Evolutionary conservation across 23 tunicate genomes (phyloP), one percentile per base, ranked within the genome.

Genomic region (Phallusia fumigata): DNA sequence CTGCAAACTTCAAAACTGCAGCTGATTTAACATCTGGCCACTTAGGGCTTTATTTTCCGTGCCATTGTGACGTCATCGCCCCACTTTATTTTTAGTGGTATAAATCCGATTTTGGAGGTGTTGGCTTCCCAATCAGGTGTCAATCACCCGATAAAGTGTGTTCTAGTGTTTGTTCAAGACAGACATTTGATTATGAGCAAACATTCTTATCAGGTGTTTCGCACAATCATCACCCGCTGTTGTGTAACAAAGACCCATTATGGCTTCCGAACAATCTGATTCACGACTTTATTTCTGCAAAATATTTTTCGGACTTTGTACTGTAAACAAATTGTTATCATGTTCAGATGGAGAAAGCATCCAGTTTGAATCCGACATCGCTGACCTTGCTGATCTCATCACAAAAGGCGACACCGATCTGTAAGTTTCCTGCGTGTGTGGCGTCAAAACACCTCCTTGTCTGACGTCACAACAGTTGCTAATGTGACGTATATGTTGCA

Each of bases 381-480:
- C 83, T 31, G 89, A 88, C 58, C 75, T 89, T 28, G 93, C 87
- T 51, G 93, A 89, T n/a, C 74, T 89, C 3, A 89, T 89, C 28
- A 45, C 93, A 53, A 89, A 80, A 80, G 80, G 78, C 35, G 93
- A 89, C 2, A 75, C 33, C 79, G 93, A 89, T 6, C 32, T 89
- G 93, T 89, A 80, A 89, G 93, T 83, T n/a, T n/a, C n/a, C n/a
- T n/a, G n/a, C n/a, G 10, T 33, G 24, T 31, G 40, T 33, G 35
- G 13, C 16, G n/a, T 30, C 78, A 19, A 5, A n/a, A n/a, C n/a
- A n/a, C n/a, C n/a, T n/a, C n/a, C n/a, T n/a, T n/a, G n/a, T 35
- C 2, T 74, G 16, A 33, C 30, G 40, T 74, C 47, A 40, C 47
- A 74, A 33, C 33, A 10, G 78, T 19, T 33, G n/a, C 28, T 74